Conservation (phyloP, 2,113 vertebrate genomes). For the Oxygymnocypris stewartii region DNA sequence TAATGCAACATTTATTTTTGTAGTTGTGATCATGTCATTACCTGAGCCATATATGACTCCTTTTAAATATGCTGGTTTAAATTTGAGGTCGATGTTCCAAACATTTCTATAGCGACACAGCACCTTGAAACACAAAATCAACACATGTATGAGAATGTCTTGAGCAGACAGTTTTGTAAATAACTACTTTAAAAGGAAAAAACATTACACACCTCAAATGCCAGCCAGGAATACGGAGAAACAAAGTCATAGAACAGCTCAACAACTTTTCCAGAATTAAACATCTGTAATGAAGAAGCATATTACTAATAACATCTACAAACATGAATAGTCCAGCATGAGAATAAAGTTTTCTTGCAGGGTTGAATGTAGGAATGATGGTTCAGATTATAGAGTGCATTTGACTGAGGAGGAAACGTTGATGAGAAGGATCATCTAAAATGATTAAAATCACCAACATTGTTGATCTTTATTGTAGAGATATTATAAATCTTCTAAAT, state of each 20-base stretch:
- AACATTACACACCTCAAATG: constrained; percentile 76
- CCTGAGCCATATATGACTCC: constrained; percentile 84
- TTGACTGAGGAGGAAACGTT: too few relatives aligned
- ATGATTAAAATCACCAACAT: background rate
- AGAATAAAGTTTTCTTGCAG: background rate
- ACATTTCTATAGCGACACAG: constrained; percentile 85
- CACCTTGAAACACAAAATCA: constrained; percentile 67
- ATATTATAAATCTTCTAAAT: too few relatives aligned
- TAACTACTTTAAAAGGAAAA: too few relatives aligned
- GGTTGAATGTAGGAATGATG: background rate
- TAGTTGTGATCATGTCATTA: constrained; percentile 51
- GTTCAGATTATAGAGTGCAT: background rate
- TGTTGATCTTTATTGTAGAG: background rate
- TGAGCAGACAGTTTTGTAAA: background rate
- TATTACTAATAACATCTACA: background rate
- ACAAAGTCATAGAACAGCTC: constrained; percentile 87
- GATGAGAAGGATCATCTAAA: background rate
- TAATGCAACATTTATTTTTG: too few relatives aligned
- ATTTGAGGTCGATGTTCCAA: constrained; percentile 85
- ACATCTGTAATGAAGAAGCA: background rate
- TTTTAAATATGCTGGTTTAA: constrained; percentile 78
- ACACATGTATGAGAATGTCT: background rate
- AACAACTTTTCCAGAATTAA: constrained; percentile 64
- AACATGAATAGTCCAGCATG: too few relatives aligned
- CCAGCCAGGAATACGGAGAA: constrained; percentile 86